Base-by-base conservation (phyloP, 2,797 vertebrate species). In the Cygnus olor region DNA sequence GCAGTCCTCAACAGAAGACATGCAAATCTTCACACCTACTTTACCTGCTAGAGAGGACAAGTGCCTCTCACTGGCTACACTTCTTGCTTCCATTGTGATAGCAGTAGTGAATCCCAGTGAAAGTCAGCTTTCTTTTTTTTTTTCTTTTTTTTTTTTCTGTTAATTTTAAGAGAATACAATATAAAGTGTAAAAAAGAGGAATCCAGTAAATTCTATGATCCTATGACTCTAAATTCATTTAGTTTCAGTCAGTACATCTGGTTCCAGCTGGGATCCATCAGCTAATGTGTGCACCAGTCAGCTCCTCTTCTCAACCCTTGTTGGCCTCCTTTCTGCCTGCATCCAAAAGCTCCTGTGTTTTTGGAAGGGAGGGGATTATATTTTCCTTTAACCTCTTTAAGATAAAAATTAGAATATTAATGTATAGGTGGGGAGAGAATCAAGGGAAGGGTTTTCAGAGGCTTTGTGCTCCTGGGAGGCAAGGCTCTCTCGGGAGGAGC, bases 241-340 rank as follows among this genome's bases (percentile, higher is more conserved):
- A 30, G 53, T 42, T 57, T 42, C 30, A 45, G 30, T 44, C 38
- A 57, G 38, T 30, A 16, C 34, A 51, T 47, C 47, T 58, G 32
- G n/a, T 60, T 36, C 56, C n/a, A 30, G 28, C 45, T 74, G 40
- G 25, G 56, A 14, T 47, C 34, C 49, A 19, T 4, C 17, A 34
- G 60, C 34, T 40, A 15, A n/a, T 8, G 4, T 0, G 2, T 60
- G 32, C 18, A 32, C 32, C 2, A 0, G 17, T 45, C 51, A 72
- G 54, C 76, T 56, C 24, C 13, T 77, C 54, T 70, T 76, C 47
- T 42, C 47, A 30, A 71, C 21, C 42, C 40, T 61, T 15, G 5
- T 6, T 44, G 36, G 28, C 27, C 36, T 78, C 25, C 61, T 51
- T 42, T 40, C 24, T 72, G 32, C 15, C 20, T 19, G 13, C 19